Evolutionary conservation across 2,797 vertebrate genomes (phyloP).

Genomic region (Schizopygopsis malacanthus): DNA sequence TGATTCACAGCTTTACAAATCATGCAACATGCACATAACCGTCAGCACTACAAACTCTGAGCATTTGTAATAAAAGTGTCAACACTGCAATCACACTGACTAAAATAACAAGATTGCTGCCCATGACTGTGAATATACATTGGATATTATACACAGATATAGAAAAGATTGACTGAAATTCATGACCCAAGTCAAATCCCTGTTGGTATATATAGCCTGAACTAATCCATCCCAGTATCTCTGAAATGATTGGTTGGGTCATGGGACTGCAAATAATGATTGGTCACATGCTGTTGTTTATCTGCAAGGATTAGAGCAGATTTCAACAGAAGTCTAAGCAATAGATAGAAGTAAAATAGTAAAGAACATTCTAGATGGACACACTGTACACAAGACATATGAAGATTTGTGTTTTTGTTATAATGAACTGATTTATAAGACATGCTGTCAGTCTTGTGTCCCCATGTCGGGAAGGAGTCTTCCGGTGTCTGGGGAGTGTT

Average conservation of each 20-base stretch:
- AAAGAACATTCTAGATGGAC: constrained; percentile 9
- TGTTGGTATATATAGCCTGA: constrained; percentile 34
- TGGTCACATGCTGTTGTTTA: constrained; percentile 41
- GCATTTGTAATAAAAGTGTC: constrained; percentile 27
- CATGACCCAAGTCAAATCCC: constrained; percentile 31
- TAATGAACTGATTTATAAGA: not conserved
- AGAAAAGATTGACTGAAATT: constrained; percentile 23
- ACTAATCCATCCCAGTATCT: constrained; percentile 58
- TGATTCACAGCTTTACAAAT: constrained; percentile 61
- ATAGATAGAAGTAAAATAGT: constrained; percentile 24
- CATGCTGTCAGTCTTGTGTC: too few species aligned
- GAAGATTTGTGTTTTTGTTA: not conserved
- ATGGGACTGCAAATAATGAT: constrained; percentile 47
- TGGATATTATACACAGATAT: constrained; percentile 47
- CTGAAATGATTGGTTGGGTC: constrained; percentile 49
- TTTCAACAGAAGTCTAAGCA: constrained; percentile 38
- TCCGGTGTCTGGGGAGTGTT: too few species aligned
- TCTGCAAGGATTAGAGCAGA: constrained; percentile 48
- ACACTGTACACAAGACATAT: not conserved
- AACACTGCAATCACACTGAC: constrained; percentile 41
- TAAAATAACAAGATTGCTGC: constrained; percentile 62
- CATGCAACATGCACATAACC: not conserved
- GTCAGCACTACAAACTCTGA: constrained; percentile 9
- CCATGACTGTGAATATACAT: constrained; percentile 65
- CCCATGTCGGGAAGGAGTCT: too few species aligned